Base-by-base conservation (phyloP, 2,888 invertebrate genomes). In the Aphrophora alni region DNA sequence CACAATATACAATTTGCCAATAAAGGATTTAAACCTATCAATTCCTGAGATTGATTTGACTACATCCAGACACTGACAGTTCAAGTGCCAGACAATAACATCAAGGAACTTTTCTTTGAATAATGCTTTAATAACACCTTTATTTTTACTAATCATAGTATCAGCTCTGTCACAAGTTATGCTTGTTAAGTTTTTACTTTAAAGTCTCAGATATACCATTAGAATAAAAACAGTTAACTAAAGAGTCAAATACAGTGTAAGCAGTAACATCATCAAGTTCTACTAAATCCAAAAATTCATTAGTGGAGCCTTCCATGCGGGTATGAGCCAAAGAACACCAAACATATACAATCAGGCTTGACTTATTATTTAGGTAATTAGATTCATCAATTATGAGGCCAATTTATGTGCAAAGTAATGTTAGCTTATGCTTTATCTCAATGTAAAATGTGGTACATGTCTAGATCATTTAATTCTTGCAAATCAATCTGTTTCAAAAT, bases 401-500 rank as follows among this genome's bases (percentile, higher is more conserved):
- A 76, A 68, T 25, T 82, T 73, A 82, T 83, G 73, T 82, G 80
- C 44, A 75, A 38, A 75, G n/a, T 21, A 75, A 75, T 75, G 44
- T 38, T 75, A 82, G 78, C 83, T 82, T 25, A 84, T 74, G 69
- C 75, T 75, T 21, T 75, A 33, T 75, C 14, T 17, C n/a, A 75
- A 21, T 75, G 75, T 75, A 75, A 75, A 38, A 75, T 38, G 3
- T 24, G 74, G 17, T 21, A 33, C 75, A 83, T 82, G 75, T 84
- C 82, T 25, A 84, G 80, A 83, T 83, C 38, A 75, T 75, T 75
- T n/a, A 75, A 1, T 75, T 75, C 75, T 75, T 75, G 75, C 26
- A 75, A 75, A 83, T 68, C 71, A 83, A 82, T 84, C 69, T 84
- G 81, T 68, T 82, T 81, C 75, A 82, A 75, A 33, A 33, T 75